Evolutionary conservation across 2,888 invertebrate genomes (phyloP).

Genomic region (Tetragonula carbonaria): DNA sequence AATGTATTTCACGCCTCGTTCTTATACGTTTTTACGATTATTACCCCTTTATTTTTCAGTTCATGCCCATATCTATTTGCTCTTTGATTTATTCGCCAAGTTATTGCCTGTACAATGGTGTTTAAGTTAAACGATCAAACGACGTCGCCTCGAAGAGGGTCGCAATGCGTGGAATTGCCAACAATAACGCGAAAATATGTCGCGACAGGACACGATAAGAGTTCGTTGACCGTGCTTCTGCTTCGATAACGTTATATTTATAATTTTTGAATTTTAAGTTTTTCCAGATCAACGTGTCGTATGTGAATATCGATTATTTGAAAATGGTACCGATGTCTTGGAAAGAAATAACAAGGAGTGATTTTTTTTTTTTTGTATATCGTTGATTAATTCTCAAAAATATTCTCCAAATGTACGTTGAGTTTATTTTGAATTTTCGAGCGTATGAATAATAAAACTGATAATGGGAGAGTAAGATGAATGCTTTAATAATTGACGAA

Average conservation of each 20-base stretch:
- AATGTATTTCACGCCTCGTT: constrained; percentile 57
- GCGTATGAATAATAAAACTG: too few relatives aligned
- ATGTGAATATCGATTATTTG: neutral
- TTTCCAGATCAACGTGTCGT: neutral
- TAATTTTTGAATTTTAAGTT: neutral
- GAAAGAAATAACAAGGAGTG: neutral
- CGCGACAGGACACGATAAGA: neutral
- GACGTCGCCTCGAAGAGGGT: neutral
- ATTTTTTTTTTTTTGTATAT: neutral
- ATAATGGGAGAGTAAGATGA: too few relatives aligned
- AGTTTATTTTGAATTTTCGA: neutral
- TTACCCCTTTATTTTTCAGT: constrained; percentile 52
- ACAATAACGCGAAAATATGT: neutral
- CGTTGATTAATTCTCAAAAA: too few relatives aligned
- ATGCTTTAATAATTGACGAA: too few relatives aligned
- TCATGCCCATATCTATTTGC: constrained; percentile 39
- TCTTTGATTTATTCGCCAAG: constrained; percentile 33
- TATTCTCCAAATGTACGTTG: neutral
- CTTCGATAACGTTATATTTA: neutral
- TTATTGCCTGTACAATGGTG: constrained; percentile 40
- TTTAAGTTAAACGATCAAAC: constrained; percentile 43
- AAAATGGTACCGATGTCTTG: neutral
- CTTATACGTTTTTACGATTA: constrained; percentile 57
- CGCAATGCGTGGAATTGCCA: constrained; percentile 5
- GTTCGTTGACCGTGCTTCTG: too few relatives aligned